Evolutionary conservation across 2,797 vertebrate species (phyloP).

Genomic region (Margarornis squamiger): DNA sequence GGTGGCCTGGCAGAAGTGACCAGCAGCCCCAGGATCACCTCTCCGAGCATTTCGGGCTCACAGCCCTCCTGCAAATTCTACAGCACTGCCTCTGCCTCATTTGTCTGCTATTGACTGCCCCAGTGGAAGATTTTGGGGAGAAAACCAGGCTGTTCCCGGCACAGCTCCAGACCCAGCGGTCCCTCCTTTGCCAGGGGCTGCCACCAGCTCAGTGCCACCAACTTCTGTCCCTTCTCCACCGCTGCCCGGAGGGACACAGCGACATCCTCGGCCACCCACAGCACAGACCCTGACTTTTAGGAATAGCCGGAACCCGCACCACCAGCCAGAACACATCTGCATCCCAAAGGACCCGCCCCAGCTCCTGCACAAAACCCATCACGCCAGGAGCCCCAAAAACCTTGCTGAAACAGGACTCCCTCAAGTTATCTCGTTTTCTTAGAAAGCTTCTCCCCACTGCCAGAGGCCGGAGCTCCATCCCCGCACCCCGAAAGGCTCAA

Average conservation of each 20-base stretch:
- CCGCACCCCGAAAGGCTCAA: neutral
- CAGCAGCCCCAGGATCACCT: neutral
- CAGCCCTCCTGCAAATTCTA: neutral
- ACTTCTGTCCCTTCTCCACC: neutral
- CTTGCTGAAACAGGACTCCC: fast-evolving
- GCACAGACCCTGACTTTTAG: neutral
- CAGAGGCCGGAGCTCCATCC: neutral
- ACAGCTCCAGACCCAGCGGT: fast-evolving
- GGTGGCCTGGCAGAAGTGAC: neutral
- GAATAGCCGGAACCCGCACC: fast-evolving
- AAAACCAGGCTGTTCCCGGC: neutral
- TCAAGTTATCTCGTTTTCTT: fast-evolving
- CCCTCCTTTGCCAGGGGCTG: neutral
- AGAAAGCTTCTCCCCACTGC: fast-evolving
- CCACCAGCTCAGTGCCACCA: neutral
- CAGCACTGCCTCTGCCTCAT: fast-evolving
- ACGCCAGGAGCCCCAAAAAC: fast-evolving
- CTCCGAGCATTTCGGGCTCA: neutral
- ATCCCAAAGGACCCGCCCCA: fast-evolving
- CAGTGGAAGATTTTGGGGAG: fast-evolving
- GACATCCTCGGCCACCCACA: fast-evolving
- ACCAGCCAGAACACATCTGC: neutral
- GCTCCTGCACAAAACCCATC: neutral
- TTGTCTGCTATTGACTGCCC: neutral
- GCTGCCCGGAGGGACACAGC: neutral